A percentile compares a stretch with the other conserved stretches of the same genome.
phyloP scores from a whole-genome alignment of 2,888 invertebrate species.

The Dasysyrphus albostriatus region DNA sequence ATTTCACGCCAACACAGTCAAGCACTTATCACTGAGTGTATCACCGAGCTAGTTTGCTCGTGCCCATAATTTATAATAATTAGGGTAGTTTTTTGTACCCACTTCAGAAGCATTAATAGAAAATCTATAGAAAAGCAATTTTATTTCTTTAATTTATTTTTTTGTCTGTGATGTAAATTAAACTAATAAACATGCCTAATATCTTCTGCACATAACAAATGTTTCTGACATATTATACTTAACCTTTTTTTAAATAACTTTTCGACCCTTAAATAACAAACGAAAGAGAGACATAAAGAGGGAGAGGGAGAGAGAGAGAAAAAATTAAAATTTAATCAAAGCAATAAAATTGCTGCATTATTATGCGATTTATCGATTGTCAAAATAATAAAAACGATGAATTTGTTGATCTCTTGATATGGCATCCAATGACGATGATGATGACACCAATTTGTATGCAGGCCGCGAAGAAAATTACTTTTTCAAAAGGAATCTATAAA shows the following conservation, averaged over 20 bases:
- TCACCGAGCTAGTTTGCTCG: no score
- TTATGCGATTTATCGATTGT: constrained; percentile 70
- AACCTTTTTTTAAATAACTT: neutral
- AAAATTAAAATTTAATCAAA: constrained; percentile 67
- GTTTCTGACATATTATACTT: neutral
- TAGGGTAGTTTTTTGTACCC: no score
- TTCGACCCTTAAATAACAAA: neutral
- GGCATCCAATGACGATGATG: constrained; percentile 11
- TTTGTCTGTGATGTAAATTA: no score
- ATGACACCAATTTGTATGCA: constrained; percentile 74
- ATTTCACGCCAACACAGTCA: no score
- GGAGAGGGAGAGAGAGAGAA: neutral
- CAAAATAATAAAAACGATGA: constrained; percentile 28
- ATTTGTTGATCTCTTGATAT: constrained; percentile 35
- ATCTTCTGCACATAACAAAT: neutral
- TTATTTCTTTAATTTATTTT: no score
- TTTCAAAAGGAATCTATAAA: constrained; percentile 43
- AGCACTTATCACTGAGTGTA: no score
- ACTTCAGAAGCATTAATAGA: no score
- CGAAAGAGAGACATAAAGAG: neutral
- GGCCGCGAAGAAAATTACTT: constrained; percentile 73
- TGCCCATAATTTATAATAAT: no score
- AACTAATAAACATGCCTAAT: neutral
- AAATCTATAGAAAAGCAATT: no score
- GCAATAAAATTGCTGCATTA: constrained; percentile 59